These are phyloP conservation scores for Colinus virginianus DNA, from an alignment of 2,113 vertebrate species.

Conservation along the genomic window DNA sequence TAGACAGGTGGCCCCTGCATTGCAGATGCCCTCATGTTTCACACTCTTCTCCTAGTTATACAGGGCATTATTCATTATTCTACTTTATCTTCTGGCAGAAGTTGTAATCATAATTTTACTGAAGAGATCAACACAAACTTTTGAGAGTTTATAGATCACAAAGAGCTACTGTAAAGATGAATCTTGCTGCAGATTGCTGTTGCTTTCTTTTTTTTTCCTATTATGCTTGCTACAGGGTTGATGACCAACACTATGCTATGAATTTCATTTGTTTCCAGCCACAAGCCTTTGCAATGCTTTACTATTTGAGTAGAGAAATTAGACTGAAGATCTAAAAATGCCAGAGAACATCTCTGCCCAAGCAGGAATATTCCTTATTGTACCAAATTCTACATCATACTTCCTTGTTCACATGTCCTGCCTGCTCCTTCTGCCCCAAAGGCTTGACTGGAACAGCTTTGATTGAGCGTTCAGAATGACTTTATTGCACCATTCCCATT, in stretches of 20 bases:
- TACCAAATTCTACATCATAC: neutral
- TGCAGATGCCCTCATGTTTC: neutral
- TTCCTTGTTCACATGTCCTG: neutral
- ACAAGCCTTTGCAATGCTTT: constrained; percentile 15
- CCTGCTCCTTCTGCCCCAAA: constrained; percentile 10
- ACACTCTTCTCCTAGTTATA: neutral
- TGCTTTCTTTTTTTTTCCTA: neutral
- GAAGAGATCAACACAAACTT: neutral
- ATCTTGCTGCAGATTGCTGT: neutral
- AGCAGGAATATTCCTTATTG: constrained; percentile 7
- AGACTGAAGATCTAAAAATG: constrained; percentile 13
- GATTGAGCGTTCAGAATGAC: constrained; percentile 37
- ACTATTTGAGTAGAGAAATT: constrained; percentile 4
- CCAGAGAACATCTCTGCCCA: neutral
- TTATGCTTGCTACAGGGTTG: neutral
- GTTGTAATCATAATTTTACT: neutral
- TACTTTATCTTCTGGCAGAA: neutral
- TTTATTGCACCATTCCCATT: constrained; percentile 82
- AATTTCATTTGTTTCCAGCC: constrained; percentile 25
- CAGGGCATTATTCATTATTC: neutral
- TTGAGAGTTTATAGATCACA: neutral
- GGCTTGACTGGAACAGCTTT: constrained; percentile 52
- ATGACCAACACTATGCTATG: neutral
- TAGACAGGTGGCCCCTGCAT: neutral
- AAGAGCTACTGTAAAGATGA: neutral